A percentile compares a stretch with the other conserved stretches of the same genome.
phyloP scores from a whole-genome alignment of 1,140 invertebrate species.

The Leptinotarsa undecemlineata region DNA sequence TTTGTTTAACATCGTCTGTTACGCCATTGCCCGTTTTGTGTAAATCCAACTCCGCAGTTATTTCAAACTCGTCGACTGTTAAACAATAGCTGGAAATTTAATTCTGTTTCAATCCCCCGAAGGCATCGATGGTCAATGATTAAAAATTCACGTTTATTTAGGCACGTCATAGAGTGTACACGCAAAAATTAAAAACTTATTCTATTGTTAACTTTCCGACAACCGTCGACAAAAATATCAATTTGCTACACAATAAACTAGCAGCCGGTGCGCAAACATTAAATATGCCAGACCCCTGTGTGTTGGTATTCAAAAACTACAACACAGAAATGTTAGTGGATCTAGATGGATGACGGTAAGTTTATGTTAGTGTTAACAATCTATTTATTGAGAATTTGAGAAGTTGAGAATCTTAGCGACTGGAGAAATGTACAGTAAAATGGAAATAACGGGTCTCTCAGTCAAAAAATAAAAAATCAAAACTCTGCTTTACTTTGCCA shows the following conservation, averaged over 20 bases:
- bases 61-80: constrained; percentile 37
- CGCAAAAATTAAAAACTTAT: constrained; percentile 47
- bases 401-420: too few relatives aligned
- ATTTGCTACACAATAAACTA: constrained; percentile 31
- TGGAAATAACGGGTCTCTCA: too few relatives aligned
- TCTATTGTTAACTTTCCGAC: constrained; percentile 45
- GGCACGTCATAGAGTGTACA: constrained; percentile 40
- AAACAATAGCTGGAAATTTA: constrained; percentile 51
- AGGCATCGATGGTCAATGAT: constrained; percentile 50
- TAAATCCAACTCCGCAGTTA: not conserved
- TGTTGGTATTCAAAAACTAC: constrained; percentile 6
- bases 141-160: constrained; percentile 52
- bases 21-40: not conserved
- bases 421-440: too few relatives aligned
- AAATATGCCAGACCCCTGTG: constrained; percentile 13
- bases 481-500: too few relatives aligned
- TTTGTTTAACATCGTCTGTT: not conserved
- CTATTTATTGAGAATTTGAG: too few relatives aligned
- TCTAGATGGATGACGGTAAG: too few relatives aligned
- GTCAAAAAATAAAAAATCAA: too few relatives aligned
- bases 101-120: constrained; percentile 48
- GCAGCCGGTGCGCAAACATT: not conserved
- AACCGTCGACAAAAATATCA: constrained; percentile 40
- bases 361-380: too few relatives aligned
- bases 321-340: not conserved